A percentile compares a stretch with the other conserved stretches of the same genome.
phyloP scores from a whole-genome alignment of 2,888 invertebrate genomes.

The Mechanitis messenoides region DNA sequence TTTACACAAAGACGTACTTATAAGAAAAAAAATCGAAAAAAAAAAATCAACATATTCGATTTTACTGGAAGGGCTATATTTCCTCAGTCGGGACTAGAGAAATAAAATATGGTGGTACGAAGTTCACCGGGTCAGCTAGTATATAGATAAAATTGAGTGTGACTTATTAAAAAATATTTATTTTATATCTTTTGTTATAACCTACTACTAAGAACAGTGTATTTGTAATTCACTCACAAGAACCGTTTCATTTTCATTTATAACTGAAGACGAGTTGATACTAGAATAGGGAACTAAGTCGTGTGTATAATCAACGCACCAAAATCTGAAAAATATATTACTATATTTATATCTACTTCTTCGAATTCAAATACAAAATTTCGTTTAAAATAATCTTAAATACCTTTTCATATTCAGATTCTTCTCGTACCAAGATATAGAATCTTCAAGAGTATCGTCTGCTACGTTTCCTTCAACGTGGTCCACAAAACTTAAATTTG shows the following conservation, averaged over 20 bases:
- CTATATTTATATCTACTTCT: no score
- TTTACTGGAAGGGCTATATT: no score
- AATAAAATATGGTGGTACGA: no score
- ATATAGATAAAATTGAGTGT: background rate
- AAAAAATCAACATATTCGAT: no score
- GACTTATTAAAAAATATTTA: background rate
- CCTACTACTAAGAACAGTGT: no score
- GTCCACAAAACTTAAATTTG: conserved; percentile 89
- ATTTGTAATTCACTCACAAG: conserved; percentile 72
- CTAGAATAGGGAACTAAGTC: conserved; percentile 96
- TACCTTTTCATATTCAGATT: conserved; percentile 77
- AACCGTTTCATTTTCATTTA: conserved; percentile 96
- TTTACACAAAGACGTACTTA: no score
- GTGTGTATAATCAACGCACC: conserved; percentile 98
- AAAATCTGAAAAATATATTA: conserved; percentile 79
- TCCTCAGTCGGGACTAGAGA: no score
- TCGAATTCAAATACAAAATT: no score
- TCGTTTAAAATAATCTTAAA: no score
- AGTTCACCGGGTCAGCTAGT: no score
- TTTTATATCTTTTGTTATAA: no score
- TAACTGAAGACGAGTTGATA: conserved; percentile 95
- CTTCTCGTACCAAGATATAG: conserved; percentile 88
- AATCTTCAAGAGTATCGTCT: conserved; percentile 90
- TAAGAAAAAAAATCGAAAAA: no score
- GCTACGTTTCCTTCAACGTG: conserved; percentile 98